Percentiles rank a stretch among this genome's conserved stretches.
These are phyloP conservation scores for Hemiscyllium ocellatum DNA, from an alignment of 2,113 vertebrate species.

Conservation along the genomic window DNA sequence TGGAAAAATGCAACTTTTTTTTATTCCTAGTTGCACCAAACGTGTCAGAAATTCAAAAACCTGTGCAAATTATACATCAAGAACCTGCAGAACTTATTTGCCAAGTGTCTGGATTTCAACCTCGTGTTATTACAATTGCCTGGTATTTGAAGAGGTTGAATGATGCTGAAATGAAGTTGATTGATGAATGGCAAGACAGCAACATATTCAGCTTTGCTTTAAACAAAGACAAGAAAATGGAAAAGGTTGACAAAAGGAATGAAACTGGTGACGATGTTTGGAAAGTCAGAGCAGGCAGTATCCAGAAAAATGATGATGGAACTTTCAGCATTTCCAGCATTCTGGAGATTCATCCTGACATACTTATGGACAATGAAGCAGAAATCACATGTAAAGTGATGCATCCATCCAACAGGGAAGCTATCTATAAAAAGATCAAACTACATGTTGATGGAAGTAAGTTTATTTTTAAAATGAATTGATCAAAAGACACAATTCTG, in stretches of 20 bases:
- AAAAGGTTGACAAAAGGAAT: background rate
- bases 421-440: background rate
- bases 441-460: slow-evolving; percentile 21
- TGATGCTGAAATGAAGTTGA: background rate
- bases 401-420: background rate
- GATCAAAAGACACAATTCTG: background rate
- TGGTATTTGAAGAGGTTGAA: background rate
- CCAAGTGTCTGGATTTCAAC: slow-evolving; percentile 25
- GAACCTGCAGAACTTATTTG: background rate
- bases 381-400: background rate
- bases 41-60: background rate
- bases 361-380: background rate
- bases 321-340: background rate
- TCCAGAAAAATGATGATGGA: background rate
- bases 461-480: background rate
- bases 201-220: background rate
- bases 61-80: background rate
- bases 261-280: background rate
- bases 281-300: background rate
- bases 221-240: background rate
- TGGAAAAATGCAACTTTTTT: background rate
- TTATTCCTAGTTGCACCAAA: slow-evolving; percentile 20
- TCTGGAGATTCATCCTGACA: slow-evolving; percentile 22
- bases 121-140: background rate
- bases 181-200: background rate